phyloP scores from a whole-genome alignment of 2,797 vertebrate genomes.

The Acanthurus tractus region DNA sequence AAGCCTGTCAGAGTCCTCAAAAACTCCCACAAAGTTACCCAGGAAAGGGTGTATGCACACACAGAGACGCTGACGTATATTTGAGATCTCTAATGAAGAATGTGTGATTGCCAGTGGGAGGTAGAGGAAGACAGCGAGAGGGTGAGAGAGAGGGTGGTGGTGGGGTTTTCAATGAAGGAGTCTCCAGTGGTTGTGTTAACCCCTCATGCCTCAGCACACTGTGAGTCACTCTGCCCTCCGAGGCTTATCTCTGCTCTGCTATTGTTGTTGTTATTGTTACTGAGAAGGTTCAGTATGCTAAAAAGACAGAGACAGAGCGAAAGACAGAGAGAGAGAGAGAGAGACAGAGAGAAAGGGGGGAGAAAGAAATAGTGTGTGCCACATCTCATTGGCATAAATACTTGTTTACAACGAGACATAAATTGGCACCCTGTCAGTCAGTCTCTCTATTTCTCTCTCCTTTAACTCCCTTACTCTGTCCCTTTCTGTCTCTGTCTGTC shows the following conservation, averaged over 20 bases:
- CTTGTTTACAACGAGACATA: slow-evolving; percentile 86
- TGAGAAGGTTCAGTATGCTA: slow-evolving; percentile 66
- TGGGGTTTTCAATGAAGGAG: slow-evolving; percentile 50
- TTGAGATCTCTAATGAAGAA: slow-evolving; percentile 59
- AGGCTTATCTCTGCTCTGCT: slow-evolving; percentile 64
- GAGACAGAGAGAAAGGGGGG: slow-evolving; percentile 17
- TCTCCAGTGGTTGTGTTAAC: slow-evolving; percentile 76
- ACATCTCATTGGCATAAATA: slow-evolving; percentile 83
- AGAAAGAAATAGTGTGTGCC: slow-evolving; percentile 71
- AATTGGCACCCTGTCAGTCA: slow-evolving; percentile 87
- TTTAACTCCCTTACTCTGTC: slow-evolving; percentile 71
- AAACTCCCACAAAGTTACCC: slow-evolving; percentile 73
- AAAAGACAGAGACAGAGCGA: slow-evolving; percentile 32
- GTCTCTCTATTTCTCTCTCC: slow-evolving; percentile 77
- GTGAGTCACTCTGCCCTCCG: slow-evolving; percentile 72
- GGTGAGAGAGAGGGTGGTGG: slow-evolving; percentile 14
- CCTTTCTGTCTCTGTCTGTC: slow-evolving; percentile 59
- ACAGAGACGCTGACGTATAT: slow-evolving; percentile 34
- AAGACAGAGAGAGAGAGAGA: slow-evolving; percentile 15
- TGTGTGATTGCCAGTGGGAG: slow-evolving; percentile 54
- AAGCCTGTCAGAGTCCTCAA: slow-evolving; percentile 80
- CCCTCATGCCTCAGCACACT: slow-evolving; percentile 65
- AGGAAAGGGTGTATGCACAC: slow-evolving; percentile 32
- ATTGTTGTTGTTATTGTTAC: slow-evolving; percentile 75
- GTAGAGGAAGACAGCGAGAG: slow-evolving; percentile 37